Evolutionary conservation across 2,888 invertebrate genomes (phyloP).

Genomic region (Liodrosophila aerea): DNA sequence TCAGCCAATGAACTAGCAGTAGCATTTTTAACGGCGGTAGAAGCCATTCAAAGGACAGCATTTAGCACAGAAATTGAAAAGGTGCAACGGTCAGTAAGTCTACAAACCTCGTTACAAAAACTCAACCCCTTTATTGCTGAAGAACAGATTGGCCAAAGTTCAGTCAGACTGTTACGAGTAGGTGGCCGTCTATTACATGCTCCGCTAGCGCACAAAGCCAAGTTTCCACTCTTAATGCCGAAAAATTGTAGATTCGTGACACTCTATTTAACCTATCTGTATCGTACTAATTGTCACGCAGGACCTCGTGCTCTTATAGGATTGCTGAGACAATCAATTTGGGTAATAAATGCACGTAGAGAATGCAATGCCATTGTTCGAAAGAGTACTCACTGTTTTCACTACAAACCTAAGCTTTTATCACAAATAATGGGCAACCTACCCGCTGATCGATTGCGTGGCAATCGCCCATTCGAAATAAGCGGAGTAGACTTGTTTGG

Average conservation of each 20-base stretch:
- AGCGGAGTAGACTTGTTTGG: slow-evolving; percentile 7
- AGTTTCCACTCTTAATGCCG: neutral
- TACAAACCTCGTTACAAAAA: neutral
- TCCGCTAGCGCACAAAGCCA: neutral
- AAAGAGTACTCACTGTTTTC: neutral
- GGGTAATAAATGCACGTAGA: neutral
- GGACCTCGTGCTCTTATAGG: neutral
- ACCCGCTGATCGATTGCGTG: slow-evolving; percentile 1
- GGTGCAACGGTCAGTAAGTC: neutral
- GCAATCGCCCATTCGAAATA: slow-evolving; percentile 8
- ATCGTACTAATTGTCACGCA: neutral
- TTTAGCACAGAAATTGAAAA: neutral
- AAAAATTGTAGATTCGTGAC: neutral
- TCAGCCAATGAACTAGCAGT: neutral
- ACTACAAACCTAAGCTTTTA: neutral
- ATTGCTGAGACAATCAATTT: neutral
- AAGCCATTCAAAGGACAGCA: neutral
- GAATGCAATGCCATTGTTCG: neutral
- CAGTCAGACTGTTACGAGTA: neutral
- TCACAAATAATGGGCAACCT: slow-evolving; percentile 4
- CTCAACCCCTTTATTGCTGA: neutral
- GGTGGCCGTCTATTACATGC: neutral
- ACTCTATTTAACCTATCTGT: neutral
- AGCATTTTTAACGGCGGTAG: neutral
- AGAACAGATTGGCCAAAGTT: neutral